Conservation (phyloP, 2,888 invertebrate genomes). For the Oligia fasciuncula region DNA sequence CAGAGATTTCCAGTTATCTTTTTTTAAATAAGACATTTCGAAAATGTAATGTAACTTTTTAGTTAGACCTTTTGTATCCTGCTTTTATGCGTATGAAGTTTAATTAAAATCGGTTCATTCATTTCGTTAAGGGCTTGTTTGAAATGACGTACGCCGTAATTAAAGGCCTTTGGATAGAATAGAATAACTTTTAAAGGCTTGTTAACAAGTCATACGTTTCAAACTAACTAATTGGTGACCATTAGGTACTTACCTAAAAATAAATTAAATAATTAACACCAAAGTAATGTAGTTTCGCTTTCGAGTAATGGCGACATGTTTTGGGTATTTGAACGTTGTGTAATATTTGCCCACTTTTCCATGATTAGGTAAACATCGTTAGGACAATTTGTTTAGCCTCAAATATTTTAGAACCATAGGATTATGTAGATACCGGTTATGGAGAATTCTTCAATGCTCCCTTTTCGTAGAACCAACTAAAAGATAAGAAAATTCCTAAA, state of each 20-base stretch:
- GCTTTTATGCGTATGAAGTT: too few relatives aligned
- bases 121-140: too few relatives aligned
- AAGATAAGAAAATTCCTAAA: conserved; percentile 47
- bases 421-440: conserved; percentile 25
- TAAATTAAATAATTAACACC: background rate
- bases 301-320: conserved; percentile 42
- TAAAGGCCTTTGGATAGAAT: background rate
- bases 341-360: conserved; percentile 58
- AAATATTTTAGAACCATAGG: conserved; percentile 28
- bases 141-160: too few relatives aligned
- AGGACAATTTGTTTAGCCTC: conserved; percentile 41
- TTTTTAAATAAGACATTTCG: too few relatives aligned
- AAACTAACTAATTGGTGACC: background rate
- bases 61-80: too few relatives aligned
- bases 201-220: too few relatives aligned
- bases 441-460: conserved; percentile 15
- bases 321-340: conserved; percentile 42
- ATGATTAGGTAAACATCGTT: conserved; percentile 38
- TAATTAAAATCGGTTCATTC: too few relatives aligned
- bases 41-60: too few relatives aligned
- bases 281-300: conserved; percentile 26
- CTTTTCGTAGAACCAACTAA: conserved; percentile 5
- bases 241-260: background rate
- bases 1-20: too few relatives aligned
- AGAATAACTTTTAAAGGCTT: background rate